Evolutionary conservation across 2,888 invertebrate species (phyloP).

Genomic region (Orchesellides sinensis): DNA sequence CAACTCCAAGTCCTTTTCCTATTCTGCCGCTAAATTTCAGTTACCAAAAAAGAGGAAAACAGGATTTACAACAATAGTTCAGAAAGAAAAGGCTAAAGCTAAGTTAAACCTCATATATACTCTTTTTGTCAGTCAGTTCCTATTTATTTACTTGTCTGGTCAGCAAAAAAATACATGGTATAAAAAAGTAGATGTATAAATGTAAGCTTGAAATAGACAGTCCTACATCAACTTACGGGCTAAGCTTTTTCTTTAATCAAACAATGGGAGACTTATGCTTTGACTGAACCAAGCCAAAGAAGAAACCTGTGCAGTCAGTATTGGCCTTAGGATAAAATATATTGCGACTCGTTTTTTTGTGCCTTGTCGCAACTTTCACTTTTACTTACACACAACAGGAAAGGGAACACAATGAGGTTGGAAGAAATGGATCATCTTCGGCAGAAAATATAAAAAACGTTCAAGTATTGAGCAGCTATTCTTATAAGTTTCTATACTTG

Average conservation of each 20-base stretch:
- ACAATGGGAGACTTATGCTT: constrained; percentile 36
- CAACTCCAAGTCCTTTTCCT: too few relatives aligned
- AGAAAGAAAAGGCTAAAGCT: constrained; percentile 12
- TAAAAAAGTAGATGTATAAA: neutral
- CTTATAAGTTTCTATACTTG: neutral
- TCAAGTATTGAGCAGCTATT: neutral
- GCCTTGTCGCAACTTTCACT: constrained; percentile 22
- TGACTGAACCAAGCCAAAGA: neutral
- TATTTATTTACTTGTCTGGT: constrained; percentile 35
- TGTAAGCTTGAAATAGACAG: neutral
- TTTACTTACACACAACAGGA: constrained; percentile 12
- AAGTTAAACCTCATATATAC: constrained; percentile 25
- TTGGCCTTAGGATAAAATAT: neutral
- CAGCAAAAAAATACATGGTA: constrained; percentile 16
- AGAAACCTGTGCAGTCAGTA: too few relatives aligned
- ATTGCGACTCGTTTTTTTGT: neutral
- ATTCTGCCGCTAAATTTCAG: neutral
- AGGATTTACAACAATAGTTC: constrained; percentile 21
- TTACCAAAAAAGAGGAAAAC: neutral
- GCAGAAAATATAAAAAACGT: neutral
- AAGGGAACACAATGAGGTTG: neutral
- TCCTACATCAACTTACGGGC: constrained; percentile 11
- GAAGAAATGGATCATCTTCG: constrained; percentile 16
- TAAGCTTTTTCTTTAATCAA: constrained; percentile 40
- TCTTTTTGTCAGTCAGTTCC: constrained; percentile 34